A percentile compares a stretch with the other conserved stretches of the same genome.
Conservation (phyloP, 2,888 invertebrate genomes). For the Drosophila ustulata region DNA sequence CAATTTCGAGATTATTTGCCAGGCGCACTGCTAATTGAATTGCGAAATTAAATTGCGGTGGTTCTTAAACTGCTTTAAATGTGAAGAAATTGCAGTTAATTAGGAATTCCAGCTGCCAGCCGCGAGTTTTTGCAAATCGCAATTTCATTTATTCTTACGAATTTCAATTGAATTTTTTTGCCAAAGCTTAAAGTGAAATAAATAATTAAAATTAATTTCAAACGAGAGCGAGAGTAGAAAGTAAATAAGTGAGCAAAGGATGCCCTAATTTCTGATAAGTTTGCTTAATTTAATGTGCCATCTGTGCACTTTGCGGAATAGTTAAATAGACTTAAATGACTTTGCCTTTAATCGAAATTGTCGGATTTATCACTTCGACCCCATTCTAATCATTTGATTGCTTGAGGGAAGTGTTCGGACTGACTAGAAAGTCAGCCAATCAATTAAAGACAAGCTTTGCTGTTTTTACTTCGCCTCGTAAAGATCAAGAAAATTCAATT, state of each 20-base stretch:
- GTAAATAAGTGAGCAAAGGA: background rate
- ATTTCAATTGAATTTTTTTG: slow-evolving; percentile 2
- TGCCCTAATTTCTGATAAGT: background rate
- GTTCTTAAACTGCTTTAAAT: slow-evolving; percentile 1
- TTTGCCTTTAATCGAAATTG: background rate
- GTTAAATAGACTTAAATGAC: background rate
- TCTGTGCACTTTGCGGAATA: background rate
- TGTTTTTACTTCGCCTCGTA: background rate
- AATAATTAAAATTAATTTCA: slow-evolving; percentile 14
- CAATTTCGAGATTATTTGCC: slow-evolving; percentile 8
- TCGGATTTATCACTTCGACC: slow-evolving; percentile 2
- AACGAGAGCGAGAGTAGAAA: background rate
- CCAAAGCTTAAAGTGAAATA: background rate
- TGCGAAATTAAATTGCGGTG: slow-evolving; percentile 1
- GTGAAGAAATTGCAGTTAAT: slow-evolving; percentile 9
- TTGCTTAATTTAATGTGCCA: background rate
- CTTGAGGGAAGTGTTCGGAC: background rate
- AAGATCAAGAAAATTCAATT: slow-evolving; percentile 17
- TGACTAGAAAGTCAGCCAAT: slow-evolving; percentile 10
- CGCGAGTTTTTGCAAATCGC: background rate
- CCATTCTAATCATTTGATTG: slow-evolving; percentile 3
- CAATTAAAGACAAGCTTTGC: slow-evolving; percentile 10
- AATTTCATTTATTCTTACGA: background rate
- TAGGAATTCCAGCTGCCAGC: slow-evolving; percentile 3
- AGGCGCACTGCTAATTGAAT: slow-evolving; percentile 20